These are phyloP conservation scores for Erannis defoliaria DNA, from an alignment of 2,888 invertebrate genomes.

Conservation along the genomic window DNA sequence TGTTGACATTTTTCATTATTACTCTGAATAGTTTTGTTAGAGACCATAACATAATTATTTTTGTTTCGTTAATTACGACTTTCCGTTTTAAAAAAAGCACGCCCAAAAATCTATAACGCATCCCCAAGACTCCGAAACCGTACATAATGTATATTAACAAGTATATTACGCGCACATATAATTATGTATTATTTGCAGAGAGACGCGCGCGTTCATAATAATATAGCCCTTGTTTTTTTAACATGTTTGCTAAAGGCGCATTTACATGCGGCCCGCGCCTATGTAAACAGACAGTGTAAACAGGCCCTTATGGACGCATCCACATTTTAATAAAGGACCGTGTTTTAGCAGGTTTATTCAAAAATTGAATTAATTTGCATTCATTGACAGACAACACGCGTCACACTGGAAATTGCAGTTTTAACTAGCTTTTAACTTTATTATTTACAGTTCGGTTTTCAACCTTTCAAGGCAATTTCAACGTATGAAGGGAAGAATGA, in stretches of 20 bases:
- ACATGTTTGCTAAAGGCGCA: constrained; percentile 83
- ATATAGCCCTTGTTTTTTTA: constrained; percentile 84
- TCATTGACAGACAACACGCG: constrained; percentile 36
- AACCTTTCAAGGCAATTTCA: no score
- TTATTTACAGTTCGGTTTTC: no score
- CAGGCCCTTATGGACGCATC: constrained; percentile 79
- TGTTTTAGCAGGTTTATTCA: constrained; percentile 63
- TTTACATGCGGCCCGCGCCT: constrained; percentile 80
- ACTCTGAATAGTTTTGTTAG: background rate
- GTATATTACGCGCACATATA: constrained; percentile 39
- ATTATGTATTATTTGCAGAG: constrained; percentile 49
- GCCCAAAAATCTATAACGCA: constrained; percentile 13
- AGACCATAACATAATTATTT: background rate
- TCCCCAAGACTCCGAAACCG: constrained; percentile 25
- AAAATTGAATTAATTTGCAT: constrained; percentile 53
- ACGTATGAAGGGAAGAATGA: background rate
- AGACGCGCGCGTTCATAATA: constrained; percentile 61
- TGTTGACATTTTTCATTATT: no score
- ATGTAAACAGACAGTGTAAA: constrained; percentile 80
- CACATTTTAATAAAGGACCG: constrained; percentile 70
- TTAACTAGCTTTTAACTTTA: background rate
- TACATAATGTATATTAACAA: constrained; percentile 40
- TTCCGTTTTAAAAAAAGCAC: background rate
- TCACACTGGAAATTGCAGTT: background rate
- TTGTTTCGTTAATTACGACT: background rate